Conservation (phyloP, 2,797 vertebrate genomes). For the Pseudochirops cupreus region DNA sequence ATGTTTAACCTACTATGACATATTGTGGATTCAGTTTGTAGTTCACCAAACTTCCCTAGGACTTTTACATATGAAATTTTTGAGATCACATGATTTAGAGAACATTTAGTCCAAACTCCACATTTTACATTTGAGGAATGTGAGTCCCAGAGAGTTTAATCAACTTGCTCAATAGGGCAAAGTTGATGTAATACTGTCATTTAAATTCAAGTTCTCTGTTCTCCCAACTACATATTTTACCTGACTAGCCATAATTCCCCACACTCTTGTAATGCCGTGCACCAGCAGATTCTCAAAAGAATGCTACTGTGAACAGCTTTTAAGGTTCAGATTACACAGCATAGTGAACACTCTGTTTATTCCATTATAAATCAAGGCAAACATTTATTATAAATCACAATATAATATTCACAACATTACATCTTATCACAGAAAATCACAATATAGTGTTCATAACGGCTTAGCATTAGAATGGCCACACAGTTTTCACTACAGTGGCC, state of each 20-base stretch:
- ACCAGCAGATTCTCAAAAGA: no score
- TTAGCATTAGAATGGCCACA: no score
- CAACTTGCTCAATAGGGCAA: not conserved
- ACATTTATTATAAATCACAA: no score
- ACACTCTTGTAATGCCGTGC: no score
- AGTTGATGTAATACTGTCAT: not conserved
- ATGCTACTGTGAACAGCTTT: no score
- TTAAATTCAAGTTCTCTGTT: not conserved
- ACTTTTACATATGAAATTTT: not conserved
- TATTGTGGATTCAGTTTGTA: not conserved
- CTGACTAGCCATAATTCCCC: not conserved
- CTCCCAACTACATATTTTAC: not conserved
- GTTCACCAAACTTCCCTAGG: not conserved
- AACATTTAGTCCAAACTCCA: not conserved
- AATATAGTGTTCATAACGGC: no score
- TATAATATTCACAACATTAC: no score
- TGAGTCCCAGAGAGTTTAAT: not conserved
- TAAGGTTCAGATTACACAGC: no score
- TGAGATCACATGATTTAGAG: not conserved
- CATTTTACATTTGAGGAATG: not conserved
- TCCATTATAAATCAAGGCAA: no score
- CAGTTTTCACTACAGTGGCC: no score
- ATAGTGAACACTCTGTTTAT: no score
- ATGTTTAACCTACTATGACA: not conserved
- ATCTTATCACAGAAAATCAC: no score